phyloP scores from a whole-genome alignment of 2,113 vertebrate genomes.

The Passer montanus region DNA sequence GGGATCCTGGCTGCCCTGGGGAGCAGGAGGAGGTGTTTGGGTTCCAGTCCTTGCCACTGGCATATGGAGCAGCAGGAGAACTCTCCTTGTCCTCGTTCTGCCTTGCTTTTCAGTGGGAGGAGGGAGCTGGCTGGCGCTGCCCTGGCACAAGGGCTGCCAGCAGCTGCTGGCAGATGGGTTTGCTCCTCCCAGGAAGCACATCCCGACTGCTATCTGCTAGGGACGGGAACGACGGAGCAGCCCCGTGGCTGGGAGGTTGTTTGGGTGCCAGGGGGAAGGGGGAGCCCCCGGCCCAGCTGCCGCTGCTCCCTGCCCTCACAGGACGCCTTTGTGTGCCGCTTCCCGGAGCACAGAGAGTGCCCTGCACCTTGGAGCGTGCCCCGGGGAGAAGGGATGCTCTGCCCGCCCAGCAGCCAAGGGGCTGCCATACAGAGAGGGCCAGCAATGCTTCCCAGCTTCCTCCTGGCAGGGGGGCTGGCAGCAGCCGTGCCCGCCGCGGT shows the following conservation, averaged over 20 bases:
- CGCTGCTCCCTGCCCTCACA: neutral
- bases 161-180: neutral
- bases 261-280: neutral
- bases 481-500: neutral
- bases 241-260: neutral
- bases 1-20: neutral
- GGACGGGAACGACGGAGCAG: neutral
- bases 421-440: neutral
- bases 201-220: neutral
- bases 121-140: neutral
- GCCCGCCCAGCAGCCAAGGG: neutral
- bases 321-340: neutral
- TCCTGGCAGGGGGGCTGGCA: neutral
- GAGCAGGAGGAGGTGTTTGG: neutral
- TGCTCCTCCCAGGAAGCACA: neutral
- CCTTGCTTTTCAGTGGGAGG: neutral
- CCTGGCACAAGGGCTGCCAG: neutral
- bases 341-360: neutral
- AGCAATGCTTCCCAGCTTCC: conserved; percentile 2
- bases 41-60: neutral
- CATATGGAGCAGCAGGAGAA: neutral
- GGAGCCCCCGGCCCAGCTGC: neutral
- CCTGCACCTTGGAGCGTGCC: conserved; percentile 16
- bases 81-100: neutral
- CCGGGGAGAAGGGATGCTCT: conserved; percentile 22